Percentiles rank a stretch among this genome's conserved stretches.
phyloP scores from a whole-genome alignment of 2,888 invertebrate species.

The Phaedon cochleariae region DNA sequence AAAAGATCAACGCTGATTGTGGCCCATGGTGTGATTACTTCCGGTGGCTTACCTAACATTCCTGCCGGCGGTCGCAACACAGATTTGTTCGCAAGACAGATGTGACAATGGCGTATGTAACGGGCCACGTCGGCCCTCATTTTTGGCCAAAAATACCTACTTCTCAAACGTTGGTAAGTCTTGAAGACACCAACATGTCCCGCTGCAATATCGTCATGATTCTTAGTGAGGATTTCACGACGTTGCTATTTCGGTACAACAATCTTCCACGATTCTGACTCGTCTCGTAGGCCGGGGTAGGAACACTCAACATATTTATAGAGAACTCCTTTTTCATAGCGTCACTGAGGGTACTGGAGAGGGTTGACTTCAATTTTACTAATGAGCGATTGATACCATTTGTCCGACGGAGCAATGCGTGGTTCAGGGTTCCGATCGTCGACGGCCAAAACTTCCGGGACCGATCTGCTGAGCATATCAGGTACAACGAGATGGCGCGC shows the following conservation, averaged over 20 bases:
- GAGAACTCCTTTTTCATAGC: not conserved
- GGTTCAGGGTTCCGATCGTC: not conserved
- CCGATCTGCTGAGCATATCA: constrained; percentile 17
- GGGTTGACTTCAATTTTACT: not conserved
- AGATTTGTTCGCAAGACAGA: constrained; percentile 9
- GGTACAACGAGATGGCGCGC: constrained; percentile 29
- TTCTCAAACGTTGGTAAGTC: not conserved
- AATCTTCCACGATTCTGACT: constrained; percentile 14
- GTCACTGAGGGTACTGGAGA: not conserved
- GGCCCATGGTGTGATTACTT: not conserved
- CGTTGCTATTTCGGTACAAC: constrained; percentile 14
- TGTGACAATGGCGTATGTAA: constrained; percentile 1
- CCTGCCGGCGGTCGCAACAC: constrained; percentile 6
- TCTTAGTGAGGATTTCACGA: not conserved
- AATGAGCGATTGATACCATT: not conserved
- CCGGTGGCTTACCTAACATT: constrained; percentile 1
- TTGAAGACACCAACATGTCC: constrained; percentile 17
- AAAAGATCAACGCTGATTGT: constrained; percentile 26
- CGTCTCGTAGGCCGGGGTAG: not conserved
- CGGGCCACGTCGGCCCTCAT: constrained; percentile 5
- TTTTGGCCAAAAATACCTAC: constrained; percentile 16
- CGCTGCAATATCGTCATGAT: constrained; percentile 6
- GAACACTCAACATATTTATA: constrained; percentile 3
- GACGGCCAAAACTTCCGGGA: not conserved
- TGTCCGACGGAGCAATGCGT: constrained; percentile 16